These are phyloP conservation scores for Eupithecia tripunctaria DNA, from an alignment of 2,888 invertebrate genomes.

Conservation along the genomic window DNA sequence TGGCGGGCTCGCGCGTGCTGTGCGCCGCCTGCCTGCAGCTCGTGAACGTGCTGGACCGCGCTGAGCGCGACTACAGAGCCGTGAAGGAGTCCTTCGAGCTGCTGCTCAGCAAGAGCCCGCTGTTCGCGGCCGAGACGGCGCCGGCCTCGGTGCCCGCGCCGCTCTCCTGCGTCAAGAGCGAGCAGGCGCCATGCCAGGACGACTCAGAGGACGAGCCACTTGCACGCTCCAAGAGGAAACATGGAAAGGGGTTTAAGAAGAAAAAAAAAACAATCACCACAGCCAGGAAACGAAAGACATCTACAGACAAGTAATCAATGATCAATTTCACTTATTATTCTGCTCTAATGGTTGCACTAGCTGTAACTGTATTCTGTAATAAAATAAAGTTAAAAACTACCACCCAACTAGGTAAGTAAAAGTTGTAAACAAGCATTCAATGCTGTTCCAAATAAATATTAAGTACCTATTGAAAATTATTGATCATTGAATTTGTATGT, in stretches of 20 bases:
- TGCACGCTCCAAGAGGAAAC: constrained; percentile 66
- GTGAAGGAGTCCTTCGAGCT: constrained; percentile 71
- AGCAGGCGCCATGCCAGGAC: constrained; percentile 43
- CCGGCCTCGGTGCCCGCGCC: not conserved
- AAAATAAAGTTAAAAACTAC: no score
- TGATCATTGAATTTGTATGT: no score
- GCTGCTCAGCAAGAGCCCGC: constrained; percentile 72
- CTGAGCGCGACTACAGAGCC: constrained; percentile 71
- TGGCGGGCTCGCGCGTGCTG: constrained; percentile 55
- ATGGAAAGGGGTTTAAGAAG: constrained; percentile 63
- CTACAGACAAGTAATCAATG: constrained; percentile 13
- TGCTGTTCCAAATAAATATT: no score
- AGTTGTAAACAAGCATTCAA: no score
- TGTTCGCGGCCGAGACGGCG: constrained; percentile 37
- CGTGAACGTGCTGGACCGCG: constrained; percentile 70
- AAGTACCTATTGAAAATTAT: no score
- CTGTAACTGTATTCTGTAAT: not conserved
- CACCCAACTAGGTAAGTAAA: no score
- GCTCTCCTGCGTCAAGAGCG: constrained; percentile 52
- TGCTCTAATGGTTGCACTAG: not conserved
- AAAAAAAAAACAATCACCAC: constrained; percentile 61
- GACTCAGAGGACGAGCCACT: constrained; percentile 76
- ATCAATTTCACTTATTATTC: not conserved
- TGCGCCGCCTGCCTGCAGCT: constrained; percentile 72
- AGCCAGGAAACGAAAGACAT: constrained; percentile 50